Percentiles rank a stretch among this genome's conserved stretches.
Conservation (phyloP, 2,113 vertebrate species). For the Engystomops pustulosus region DNA sequence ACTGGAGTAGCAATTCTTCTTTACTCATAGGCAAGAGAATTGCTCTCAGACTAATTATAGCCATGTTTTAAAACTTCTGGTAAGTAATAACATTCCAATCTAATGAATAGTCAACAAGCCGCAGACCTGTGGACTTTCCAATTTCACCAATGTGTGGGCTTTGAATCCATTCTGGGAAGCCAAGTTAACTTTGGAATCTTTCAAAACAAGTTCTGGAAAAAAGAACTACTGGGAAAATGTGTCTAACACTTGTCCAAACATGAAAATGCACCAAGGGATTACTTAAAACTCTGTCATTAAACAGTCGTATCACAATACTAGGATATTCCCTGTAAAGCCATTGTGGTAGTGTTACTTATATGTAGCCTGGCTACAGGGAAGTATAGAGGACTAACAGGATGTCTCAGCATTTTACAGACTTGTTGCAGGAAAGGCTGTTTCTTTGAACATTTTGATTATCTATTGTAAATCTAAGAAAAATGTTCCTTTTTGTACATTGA, state of each 20-base stretch:
- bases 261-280: constrained; percentile 12
- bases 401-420: background rate
- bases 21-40: too few relatives aligned
- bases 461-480: background rate
- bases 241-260: constrained; percentile 20
- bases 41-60: too few relatives aligned
- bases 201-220: background rate
- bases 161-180: background rate
- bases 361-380: background rate
- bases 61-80: too few relatives aligned
- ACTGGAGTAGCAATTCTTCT: too few relatives aligned
- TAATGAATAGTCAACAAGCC: background rate
- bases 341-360: background rate
- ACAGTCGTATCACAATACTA: constrained; percentile 32
- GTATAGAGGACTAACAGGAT: constrained; percentile 41
- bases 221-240: background rate
- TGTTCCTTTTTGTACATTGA: too few relatives aligned
- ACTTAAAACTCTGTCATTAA: background rate
- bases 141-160: background rate
- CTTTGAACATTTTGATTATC: constrained; percentile 12
- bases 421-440: constrained; percentile 14
- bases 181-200: background rate
- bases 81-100: background rate
- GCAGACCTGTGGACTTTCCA: background rate
- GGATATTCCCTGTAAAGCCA: constrained; percentile 55